Conservation (phyloP, 2,797 vertebrate species). For the Danio aesculapii region DNA sequence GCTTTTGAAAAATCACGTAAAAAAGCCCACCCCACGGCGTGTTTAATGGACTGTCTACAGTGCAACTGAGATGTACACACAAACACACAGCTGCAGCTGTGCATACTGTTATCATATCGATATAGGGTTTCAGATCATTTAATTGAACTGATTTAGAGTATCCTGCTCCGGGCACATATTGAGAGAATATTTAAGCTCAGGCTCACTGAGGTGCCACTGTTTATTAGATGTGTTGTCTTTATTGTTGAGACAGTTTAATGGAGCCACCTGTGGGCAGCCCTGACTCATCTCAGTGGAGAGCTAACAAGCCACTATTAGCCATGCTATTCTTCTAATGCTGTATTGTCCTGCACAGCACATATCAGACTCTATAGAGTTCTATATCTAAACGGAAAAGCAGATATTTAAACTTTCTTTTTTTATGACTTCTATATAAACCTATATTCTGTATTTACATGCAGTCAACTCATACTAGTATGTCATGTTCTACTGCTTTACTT, state of each 20-base stretch:
- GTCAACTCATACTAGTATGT: no score
- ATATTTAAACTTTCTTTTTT: neutral
- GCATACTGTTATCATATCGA: conserved; percentile 8
- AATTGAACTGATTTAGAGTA: conserved; percentile 22
- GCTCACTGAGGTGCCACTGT: conserved; percentile 57
- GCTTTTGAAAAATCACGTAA: neutral
- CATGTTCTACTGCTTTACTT: no score
- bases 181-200: conserved; percentile 36
- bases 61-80: neutral
- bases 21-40: neutral
- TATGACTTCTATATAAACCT: no score
- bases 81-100: conserved; percentile 21
- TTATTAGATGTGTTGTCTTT: conserved; percentile 63
- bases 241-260: conserved; percentile 67
- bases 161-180: conserved; percentile 23
- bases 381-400: conserved; percentile 16
- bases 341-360: conserved; percentile 5
- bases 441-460: no score
- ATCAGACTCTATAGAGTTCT: neutral
- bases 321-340: conserved; percentile 37
- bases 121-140: conserved; percentile 11
- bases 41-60: neutral
- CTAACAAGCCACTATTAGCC: conserved; percentile 54
- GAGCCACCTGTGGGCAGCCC: conserved; percentile 65
- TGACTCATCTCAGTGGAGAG: conserved; percentile 57